Base-by-base conservation (phyloP, 2,797 vertebrate species). In the Ceryle rudis region DNA sequence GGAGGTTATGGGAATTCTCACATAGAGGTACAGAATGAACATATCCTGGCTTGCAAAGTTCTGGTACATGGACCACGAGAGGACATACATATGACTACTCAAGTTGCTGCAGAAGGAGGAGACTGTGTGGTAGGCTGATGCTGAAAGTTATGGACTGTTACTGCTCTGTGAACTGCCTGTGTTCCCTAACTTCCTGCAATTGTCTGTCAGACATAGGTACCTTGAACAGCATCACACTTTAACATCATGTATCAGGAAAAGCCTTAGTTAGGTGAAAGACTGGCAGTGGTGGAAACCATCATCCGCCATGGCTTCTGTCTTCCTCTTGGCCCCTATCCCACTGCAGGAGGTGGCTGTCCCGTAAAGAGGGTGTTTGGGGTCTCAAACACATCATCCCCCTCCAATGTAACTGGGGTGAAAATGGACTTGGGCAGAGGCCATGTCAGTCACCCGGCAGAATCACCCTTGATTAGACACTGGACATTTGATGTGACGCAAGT, bases 131-230 rank as follows among this genome's bases (percentile, higher is more conserved):
- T 28, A 22, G 26, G 14, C n/a, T 52, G 37, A 14, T 0, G 5
- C 13, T 47, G 7, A 29, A 37, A 52, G 14, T 28, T 33, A 31
- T 47, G 47, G 26, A 42, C 31, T 3, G 0, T 17, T n/a, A 46
- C 47, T 33, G 11, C 31, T 33, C 33, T 60, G 35, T n/a, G 55
- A 44, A 28, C 46, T 54, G 39, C 46, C n/a, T 70, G 20, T 67
- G 26, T 58, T 42, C 28, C 28, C 13, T 46, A 55, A 0, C 13
- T 66, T 80, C 58, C 51, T 11, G 1, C 0, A 0, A 37, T 37
- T 49, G 13, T 13, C 39, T 5, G 9, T 28, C 35, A 33, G n/a
- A 37, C 2, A 2, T 6, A 29, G 26, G 26, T 25, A 26, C 46
- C 33, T 46, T 47, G 33, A 85, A 41, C 39, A 65, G 26, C 11